phyloP scores from a whole-genome alignment of 2,113 vertebrate species.

The Phocoena phocoena region DNA sequence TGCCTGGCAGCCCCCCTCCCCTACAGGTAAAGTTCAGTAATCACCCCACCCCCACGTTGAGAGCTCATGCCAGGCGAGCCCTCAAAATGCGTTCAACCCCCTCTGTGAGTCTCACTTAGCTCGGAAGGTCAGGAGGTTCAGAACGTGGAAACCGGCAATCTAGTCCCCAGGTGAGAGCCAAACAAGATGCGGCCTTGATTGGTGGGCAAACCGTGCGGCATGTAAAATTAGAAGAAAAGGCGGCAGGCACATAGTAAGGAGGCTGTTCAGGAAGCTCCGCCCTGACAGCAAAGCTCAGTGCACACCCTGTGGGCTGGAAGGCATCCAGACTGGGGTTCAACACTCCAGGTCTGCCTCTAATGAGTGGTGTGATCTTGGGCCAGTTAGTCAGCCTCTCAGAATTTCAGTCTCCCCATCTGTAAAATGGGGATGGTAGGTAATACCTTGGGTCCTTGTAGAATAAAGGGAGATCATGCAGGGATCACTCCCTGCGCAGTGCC shows the following conservation, averaged over 20 bases:
- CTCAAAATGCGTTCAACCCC: background rate
- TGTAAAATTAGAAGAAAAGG: background rate
- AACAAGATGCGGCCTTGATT: background rate
- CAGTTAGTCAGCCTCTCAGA: background rate
- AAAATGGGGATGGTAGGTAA: background rate
- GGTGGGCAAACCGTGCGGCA: too few relatives aligned
- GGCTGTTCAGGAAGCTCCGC: background rate
- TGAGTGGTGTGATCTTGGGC: background rate
- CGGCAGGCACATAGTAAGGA: accelerated
- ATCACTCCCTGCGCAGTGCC: background rate
- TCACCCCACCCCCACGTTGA: background rate
- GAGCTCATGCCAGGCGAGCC: background rate
- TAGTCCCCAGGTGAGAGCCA: background rate
- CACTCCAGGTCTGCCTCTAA: background rate
- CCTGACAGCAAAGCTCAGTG: background rate
- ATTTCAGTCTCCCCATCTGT: background rate
- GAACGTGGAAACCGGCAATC: background rate
- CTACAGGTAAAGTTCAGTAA: background rate
- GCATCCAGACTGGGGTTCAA: background rate
- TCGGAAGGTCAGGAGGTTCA: background rate
- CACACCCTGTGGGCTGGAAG: background rate
- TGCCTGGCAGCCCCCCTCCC: background rate
- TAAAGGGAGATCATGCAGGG: too few relatives aligned
- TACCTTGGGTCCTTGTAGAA: background rate
- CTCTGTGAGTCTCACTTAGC: background rate